Conservation (phyloP, 2,797 vertebrate species). For the Anisognathus igniventris region DNA sequence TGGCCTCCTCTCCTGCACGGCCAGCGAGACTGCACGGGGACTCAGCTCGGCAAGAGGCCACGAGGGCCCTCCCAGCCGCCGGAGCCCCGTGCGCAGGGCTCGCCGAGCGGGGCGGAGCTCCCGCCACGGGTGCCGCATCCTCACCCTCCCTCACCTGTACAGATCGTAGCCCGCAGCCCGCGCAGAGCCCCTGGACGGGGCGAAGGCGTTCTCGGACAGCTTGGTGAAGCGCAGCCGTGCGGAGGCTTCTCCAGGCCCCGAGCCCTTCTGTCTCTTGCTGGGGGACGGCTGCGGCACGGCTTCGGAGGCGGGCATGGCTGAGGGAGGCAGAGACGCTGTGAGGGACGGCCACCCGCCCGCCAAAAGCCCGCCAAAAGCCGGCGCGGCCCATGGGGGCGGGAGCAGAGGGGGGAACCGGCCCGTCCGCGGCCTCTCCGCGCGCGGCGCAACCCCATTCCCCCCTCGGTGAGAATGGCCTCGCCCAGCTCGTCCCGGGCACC, state of each 20-base stretch:
- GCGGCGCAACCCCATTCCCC: not conserved
- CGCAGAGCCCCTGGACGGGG: constrained; percentile 84
- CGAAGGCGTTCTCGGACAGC: constrained; percentile 83
- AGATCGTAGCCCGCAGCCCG: constrained; percentile 91
- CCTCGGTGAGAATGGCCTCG: not conserved
- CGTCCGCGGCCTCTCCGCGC: fast-evolving
- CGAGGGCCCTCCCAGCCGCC: fast-evolving
- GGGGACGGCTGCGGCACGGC: constrained; percentile 66
- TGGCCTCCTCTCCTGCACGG: no score
- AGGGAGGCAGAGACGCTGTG: fast-evolving
- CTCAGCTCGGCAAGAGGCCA: not conserved
- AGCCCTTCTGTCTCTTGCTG: constrained; percentile 73
- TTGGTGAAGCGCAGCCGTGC: constrained; percentile 82
- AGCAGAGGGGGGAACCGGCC: not conserved
- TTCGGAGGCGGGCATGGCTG: constrained; percentile 82
- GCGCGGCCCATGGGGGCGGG: not conserved
- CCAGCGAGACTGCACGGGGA: fast-evolving
- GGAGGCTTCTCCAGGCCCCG: not conserved
- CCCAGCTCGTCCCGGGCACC: not conserved
- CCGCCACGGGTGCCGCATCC: not conserved
- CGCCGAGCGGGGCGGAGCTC: not conserved
- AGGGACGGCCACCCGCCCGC: not conserved
- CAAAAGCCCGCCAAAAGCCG: not conserved
- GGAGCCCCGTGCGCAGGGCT: no score
- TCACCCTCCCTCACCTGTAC: constrained; percentile 81